phyloP scores from a whole-genome alignment of 1,140 invertebrate genomes.

The Ostrea edulis region DNA sequence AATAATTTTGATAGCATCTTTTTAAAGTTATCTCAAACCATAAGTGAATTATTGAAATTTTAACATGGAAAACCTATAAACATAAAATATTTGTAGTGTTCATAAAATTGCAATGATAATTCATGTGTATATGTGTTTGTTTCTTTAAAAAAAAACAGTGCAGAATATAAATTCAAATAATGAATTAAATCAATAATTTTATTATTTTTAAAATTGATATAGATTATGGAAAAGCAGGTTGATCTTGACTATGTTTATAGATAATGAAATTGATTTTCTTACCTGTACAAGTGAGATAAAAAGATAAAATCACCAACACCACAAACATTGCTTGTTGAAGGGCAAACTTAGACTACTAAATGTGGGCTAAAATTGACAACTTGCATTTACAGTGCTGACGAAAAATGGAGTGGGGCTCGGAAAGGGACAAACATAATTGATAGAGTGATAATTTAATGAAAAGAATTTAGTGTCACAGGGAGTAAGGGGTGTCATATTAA shows the following conservation, averaged over 20 bases:
- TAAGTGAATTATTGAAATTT: background rate
- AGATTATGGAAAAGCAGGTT: background rate
- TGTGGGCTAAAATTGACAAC: conserved; percentile 31
- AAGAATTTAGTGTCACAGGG: too few relatives aligned
- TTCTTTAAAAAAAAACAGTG: background rate
- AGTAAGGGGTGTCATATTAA: too few relatives aligned
- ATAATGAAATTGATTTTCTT: background rate
- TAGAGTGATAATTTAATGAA: too few relatives aligned
- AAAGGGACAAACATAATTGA: background rate
- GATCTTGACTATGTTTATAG: background rate
- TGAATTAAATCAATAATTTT: background rate
- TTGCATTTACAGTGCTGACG: conserved; percentile 24
- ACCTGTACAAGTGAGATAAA: conserved; percentile 11
- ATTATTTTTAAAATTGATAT: background rate
- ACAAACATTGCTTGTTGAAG: conserved; percentile 31
- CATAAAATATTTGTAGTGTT: background rate
- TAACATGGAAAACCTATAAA: background rate
- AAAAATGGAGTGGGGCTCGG: background rate
- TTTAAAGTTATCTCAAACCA: background rate
- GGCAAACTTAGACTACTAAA: conserved; percentile 22
- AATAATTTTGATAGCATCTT: background rate
- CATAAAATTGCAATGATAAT: background rate
- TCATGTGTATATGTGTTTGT: background rate
- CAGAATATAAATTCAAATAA: background rate
- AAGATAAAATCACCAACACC: conserved; percentile 14